These are phyloP conservation scores for Dryocosmus kuriphilus DNA, from an alignment of 2,888 invertebrate genomes.

Conservation along the genomic window DNA sequence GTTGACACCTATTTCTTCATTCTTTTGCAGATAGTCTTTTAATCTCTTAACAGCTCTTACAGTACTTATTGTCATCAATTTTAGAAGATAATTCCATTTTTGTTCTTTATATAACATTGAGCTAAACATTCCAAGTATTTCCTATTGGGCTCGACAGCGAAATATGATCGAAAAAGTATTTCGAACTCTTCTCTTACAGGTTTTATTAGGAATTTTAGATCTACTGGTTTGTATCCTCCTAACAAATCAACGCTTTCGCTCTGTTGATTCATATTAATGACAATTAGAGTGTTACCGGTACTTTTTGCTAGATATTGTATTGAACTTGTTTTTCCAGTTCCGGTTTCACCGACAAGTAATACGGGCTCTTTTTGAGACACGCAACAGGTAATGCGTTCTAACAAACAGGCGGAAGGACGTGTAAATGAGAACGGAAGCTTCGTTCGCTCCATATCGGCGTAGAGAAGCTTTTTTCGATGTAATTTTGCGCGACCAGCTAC, in stretches of 20 bases:
- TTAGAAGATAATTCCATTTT: slow-evolving; percentile 86
- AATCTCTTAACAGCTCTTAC: slow-evolving; percentile 82
- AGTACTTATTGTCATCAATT: slow-evolving; percentile 87
- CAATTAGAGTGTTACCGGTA: slow-evolving; percentile 90
- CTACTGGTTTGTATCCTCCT: slow-evolving; percentile 98
- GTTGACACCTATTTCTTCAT: slow-evolving; percentile 23
- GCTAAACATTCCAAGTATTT: slow-evolving; percentile 91
- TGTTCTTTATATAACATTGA: slow-evolving; percentile 85
- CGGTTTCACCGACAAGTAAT: slow-evolving; percentile 97
- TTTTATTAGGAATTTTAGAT: slow-evolving; percentile 89
- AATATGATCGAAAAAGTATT: slow-evolving; percentile 88
- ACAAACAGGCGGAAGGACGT: slow-evolving; percentile 86
- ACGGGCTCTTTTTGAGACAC: slow-evolving; percentile 92
- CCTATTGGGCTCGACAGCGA: slow-evolving; percentile 86
- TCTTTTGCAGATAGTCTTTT: slow-evolving; percentile 49
- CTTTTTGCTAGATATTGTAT: slow-evolving; percentile 94
- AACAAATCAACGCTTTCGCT: slow-evolving; percentile 97
- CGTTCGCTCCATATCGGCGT: slow-evolving; percentile 67
- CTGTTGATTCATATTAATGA: slow-evolving; percentile 99
- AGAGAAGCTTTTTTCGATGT: slow-evolving; percentile 65
- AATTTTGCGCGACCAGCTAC: slow-evolving; percentile 84
- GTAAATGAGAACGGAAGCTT: slow-evolving; percentile 88
- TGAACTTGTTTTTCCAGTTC: slow-evolving; percentile 97
- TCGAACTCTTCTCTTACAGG: slow-evolving; percentile 93
- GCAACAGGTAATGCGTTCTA: slow-evolving; percentile 94